Evolutionary conservation across 1,140 invertebrate species (phyloP), one percentile per base, ranked within the genome.

Genomic region (Leucophenga varia): DNA sequence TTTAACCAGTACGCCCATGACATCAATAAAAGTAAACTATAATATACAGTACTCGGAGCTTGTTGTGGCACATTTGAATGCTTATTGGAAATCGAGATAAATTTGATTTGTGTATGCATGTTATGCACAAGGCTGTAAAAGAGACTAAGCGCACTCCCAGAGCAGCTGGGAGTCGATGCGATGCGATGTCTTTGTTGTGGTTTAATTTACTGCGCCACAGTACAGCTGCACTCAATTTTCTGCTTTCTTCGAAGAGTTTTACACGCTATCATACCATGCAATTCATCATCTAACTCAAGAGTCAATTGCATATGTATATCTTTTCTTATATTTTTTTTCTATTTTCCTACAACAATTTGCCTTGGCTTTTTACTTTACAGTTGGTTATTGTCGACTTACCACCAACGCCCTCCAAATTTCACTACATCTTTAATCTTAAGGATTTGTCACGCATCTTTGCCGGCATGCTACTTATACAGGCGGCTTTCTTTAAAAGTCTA

Each of bases 341-440:
- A 10, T 44, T 44, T 12, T 17, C 18, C 20, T 36, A 8, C 31
- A 13, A 2, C 17, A 9, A 8, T 31, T 14, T 28, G 18, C 14
- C 25, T 21, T 28, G 8, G n/a, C 3, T 40, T 47, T 41, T n/a
- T 32, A 8, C 37, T 9, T 47, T 30, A 10, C 54, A 87, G 82
- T 78, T 82, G 42, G 80, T 90, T 22, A 83, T 88, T 40, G 77
- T 80, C 13, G 85, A 91, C 54, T 71, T 95, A 40, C 89, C 91
- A n/a, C 91, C 92, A 13, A 95, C 91, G 0, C 93, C 93, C 3
- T 87, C 86, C 3, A 95, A 92, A 74, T 95, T 95, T 77, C 92
- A 95, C 74, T 95, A 95, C 74, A 91, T 94, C 48, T 96, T 95
- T 76, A 95, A 95, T 74, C 81, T 95, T 74, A 82, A 91, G 50